Base-by-base conservation (phyloP, 2,797 vertebrate genomes). In the Lophura swinhoii region DNA sequence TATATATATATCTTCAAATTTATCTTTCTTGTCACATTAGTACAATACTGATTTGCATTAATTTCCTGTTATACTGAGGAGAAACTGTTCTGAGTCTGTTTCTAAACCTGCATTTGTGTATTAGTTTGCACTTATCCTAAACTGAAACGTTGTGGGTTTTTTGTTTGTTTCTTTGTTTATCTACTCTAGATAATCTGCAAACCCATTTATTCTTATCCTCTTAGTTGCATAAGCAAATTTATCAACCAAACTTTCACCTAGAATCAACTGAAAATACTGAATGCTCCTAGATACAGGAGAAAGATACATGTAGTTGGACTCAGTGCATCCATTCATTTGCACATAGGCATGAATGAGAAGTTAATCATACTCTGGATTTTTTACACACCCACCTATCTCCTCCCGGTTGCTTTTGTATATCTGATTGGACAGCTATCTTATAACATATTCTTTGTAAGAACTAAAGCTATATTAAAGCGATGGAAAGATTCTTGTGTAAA, bases 331-430 rank as follows among this genome's bases (percentile, higher is more conserved):
- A 59, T 74, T 55, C 6, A 48, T 8, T 63, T 87, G 53, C 56
- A 70, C 17, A 7, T 1, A 0, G 22, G 7, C 37, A 7, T 22
- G 7, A 72, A 60, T 7, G 3, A 78, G 14, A 53, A 70, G 4
- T 39, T 39, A 59, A 10, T 48, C 10, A 0, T 5, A 14, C 2
- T 55, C 0, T 15, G 49, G 0, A 26, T 51, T 55, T 55, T 29
- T 31, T 55, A 31, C 28, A 29, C 55, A 56, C 12, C 31, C 55
- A n/a, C 31, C 31, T 31, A n/a, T 21, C 2, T 8, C n/a, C 41
- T 29, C 14, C 13, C 4, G 1, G 3, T 37, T 79, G 8, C 1
- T 63, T 12, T 67, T 69, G 72, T 59, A 17, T 35, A 21, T 48
- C 12, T 49, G 14, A 23, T 5, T 56, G 29, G 29, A 56, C 7